Evolutionary conservation across 2,797 vertebrate genomes (phyloP).

Genomic region (Rhinella marina): DNA sequence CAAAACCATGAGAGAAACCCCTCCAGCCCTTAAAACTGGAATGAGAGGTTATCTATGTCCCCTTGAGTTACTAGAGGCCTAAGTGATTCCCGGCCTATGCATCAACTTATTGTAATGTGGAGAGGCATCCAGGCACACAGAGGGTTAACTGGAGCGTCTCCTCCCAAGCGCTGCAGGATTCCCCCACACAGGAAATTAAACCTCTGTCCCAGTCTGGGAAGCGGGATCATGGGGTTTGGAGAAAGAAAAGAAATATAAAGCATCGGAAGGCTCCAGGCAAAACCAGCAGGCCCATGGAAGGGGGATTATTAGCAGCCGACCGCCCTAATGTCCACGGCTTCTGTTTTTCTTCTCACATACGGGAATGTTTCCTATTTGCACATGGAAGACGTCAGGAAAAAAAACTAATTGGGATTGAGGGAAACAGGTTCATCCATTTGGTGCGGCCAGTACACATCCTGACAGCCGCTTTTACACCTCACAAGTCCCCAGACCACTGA

Average conservation of each 20-base stretch:
- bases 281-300: constrained; percentile 16
- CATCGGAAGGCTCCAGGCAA: constrained; percentile 50
- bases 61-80: background rate
- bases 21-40: background rate
- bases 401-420: background rate
- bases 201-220: constrained; percentile 50
- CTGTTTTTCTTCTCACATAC: constrained; percentile 38
- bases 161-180: constrained; percentile 55
- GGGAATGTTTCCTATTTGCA: constrained; percentile 1
- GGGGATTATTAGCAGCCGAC: constrained; percentile 49
- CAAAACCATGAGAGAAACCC: too few relatives aligned
- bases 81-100: background rate
- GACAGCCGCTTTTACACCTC: background rate
- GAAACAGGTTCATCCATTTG: background rate
- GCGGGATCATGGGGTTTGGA: constrained; percentile 52
- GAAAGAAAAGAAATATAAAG: constrained; percentile 34
- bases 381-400: background rate
- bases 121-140: background rate
- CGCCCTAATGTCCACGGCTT: constrained; percentile 30
- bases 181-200: constrained; percentile 59
- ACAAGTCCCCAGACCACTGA: background rate
- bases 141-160: constrained; percentile 48
- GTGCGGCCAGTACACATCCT: background rate
- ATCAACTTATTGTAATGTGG: background rate
- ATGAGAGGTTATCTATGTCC: background rate